phyloP scores from a whole-genome alignment of 2,888 invertebrate genomes.

The Chalcosyrphus nemorum region DNA sequence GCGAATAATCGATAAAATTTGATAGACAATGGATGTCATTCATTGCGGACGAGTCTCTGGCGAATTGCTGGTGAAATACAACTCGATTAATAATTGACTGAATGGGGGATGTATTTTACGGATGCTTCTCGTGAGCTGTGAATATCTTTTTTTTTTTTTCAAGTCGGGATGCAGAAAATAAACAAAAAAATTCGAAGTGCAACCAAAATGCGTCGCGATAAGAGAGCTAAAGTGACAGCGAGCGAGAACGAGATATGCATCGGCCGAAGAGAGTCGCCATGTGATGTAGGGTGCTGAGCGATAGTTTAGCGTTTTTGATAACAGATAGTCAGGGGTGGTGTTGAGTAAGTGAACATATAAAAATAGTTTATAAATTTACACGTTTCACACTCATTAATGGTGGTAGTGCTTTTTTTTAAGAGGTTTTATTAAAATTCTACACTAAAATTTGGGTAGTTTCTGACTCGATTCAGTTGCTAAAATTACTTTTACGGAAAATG shows the following conservation, averaged over 20 bases:
- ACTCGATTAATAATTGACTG: constrained; percentile 19
- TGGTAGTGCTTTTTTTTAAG: too few relatives aligned
- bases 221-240: constrained; percentile 23
- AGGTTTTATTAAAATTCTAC: too few relatives aligned
- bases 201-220: constrained; percentile 55
- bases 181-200: constrained; percentile 62
- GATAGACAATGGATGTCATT: constrained; percentile 83
- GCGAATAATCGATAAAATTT: constrained; percentile 85
- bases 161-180: constrained; percentile 43
- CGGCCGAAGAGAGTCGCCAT: background rate
- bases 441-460: too few relatives aligned
- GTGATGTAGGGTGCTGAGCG: background rate
- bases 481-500: too few relatives aligned
- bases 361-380: too few relatives aligned
- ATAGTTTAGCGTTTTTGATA: background rate
- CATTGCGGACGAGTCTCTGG: constrained; percentile 71
- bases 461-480: too few relatives aligned
- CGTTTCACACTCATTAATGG: too few relatives aligned
- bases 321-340: background rate
- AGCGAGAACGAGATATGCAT: constrained; percentile 33
- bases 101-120: background rate
- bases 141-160: constrained; percentile 22
- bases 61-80: background rate
- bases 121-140: background rate
- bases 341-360: background rate